These are phyloP conservation scores for Vicugna pacos DNA, from an alignment of 2,113 vertebrate genomes.

Conservation along the genomic window DNA sequence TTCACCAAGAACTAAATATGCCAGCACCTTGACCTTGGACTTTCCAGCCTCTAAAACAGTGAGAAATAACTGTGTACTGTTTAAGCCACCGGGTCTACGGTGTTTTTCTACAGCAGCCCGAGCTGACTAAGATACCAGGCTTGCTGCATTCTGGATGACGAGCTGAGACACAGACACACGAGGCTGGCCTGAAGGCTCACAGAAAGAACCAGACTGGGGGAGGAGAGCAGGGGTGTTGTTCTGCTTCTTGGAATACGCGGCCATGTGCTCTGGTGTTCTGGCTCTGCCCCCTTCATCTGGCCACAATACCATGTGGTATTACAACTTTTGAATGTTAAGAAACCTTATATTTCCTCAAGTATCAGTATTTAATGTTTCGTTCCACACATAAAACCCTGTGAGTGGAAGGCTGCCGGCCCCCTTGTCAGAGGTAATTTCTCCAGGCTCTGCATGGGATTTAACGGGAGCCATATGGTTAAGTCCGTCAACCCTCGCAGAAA, in stretches of 20 bases:
- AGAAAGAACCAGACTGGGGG: background rate
- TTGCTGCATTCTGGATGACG: background rate
- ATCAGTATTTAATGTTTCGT: slow-evolving; percentile 79
- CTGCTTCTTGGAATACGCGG: background rate
- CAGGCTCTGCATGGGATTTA: slow-evolving; percentile 78
- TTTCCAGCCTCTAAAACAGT: background rate
- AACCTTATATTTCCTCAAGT: slow-evolving; percentile 80
- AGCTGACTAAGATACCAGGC: background rate
- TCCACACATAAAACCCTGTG: slow-evolving; percentile 81
- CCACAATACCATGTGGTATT: slow-evolving; percentile 67
- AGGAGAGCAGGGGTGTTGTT: background rate
- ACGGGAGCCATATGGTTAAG: slow-evolving; percentile 82
- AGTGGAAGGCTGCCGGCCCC: slow-evolving; percentile 71
- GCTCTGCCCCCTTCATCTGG: slow-evolving; percentile 53
- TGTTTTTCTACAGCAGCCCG: background rate
- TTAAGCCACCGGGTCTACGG: background rate
- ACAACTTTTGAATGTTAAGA: slow-evolving; percentile 73
- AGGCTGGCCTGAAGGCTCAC: background rate
- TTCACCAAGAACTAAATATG: background rate
- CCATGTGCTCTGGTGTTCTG: background rate
- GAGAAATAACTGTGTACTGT: background rate
- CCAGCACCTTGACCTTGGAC: background rate
- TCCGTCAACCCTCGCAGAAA: slow-evolving; percentile 79
- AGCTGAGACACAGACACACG: background rate
- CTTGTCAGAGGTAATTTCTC: slow-evolving; percentile 82